Conservation (phyloP, 23 tunicate species). For the Trididemnum clinides region DNA sequence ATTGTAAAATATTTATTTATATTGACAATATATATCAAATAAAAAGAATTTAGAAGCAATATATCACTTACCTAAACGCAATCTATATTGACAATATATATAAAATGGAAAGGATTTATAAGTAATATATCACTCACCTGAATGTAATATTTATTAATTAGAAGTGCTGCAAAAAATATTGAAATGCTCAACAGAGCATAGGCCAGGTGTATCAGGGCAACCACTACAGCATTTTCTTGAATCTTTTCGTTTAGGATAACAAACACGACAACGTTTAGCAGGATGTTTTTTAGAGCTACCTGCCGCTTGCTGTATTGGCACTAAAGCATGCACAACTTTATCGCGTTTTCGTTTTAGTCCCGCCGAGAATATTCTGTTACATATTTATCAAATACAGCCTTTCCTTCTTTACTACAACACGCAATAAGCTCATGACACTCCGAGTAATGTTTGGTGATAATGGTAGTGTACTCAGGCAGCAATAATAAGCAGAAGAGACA, state of each 20-base stretch:
- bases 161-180: background rate
- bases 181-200: background rate
- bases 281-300: background rate
- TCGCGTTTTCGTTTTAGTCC: background rate
- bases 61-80: too few relatives aligned
- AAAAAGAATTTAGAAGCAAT: too few relatives aligned
- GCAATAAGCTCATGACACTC: background rate
- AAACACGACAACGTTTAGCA: background rate
- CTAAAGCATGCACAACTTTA: background rate
- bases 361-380: background rate
- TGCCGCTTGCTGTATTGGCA: background rate
- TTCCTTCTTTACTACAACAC: background rate
- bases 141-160: background rate
- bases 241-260: background rate
- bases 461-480: too few relatives aligned
- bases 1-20: too few relatives aligned
- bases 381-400: background rate
- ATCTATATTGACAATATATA: too few relatives aligned
- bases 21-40: too few relatives aligned
- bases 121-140: too few relatives aligned
- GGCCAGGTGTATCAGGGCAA: background rate
- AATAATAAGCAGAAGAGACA: too few relatives aligned
- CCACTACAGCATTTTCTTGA: background rate
- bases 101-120: too few relatives aligned
- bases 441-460: too few relatives aligned